A percentile compares a stretch with the other conserved stretches of the same genome.
These are phyloP conservation scores for Gymnopithys bicolor DNA, from an alignment of 2,797 vertebrate species.

Conservation along the genomic window DNA sequence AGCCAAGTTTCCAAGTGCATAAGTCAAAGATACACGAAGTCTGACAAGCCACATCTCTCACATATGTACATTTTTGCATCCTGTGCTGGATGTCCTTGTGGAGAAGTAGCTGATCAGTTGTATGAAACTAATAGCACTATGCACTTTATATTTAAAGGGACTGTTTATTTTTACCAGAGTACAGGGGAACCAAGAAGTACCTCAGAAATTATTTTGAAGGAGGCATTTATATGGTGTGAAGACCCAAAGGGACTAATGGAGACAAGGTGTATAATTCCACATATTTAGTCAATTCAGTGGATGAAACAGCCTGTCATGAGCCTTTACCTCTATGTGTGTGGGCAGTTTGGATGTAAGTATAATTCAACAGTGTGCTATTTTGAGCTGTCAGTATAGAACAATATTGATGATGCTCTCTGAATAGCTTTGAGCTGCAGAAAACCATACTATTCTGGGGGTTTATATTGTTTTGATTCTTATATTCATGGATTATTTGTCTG, in stretches of 20 bases:
- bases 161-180: neutral
- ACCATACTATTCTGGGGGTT: neutral
- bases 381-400: neutral
- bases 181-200: neutral
- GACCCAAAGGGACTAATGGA: neutral
- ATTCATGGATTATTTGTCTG: neutral
- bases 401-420: neutral
- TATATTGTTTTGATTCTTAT: neutral
- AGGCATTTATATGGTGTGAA: neutral
- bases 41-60: neutral
- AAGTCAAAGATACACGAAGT: neutral
- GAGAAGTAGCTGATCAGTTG: neutral
- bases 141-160: neutral
- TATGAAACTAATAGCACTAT: neutral
- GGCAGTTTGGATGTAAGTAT: neutral
- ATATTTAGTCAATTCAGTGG: neutral
- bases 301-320: neutral
- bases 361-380: neutral
- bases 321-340: neutral
- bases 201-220: neutral
- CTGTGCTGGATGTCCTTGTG: neutral
- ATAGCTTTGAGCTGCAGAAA: neutral
- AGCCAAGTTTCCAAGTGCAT: neutral
- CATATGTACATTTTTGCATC: neutral
- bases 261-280: neutral